Evolutionary conservation across 1,140 invertebrate species (phyloP), one percentile per base, ranked within the genome.

Genomic region (Bombus waltoni): DNA sequence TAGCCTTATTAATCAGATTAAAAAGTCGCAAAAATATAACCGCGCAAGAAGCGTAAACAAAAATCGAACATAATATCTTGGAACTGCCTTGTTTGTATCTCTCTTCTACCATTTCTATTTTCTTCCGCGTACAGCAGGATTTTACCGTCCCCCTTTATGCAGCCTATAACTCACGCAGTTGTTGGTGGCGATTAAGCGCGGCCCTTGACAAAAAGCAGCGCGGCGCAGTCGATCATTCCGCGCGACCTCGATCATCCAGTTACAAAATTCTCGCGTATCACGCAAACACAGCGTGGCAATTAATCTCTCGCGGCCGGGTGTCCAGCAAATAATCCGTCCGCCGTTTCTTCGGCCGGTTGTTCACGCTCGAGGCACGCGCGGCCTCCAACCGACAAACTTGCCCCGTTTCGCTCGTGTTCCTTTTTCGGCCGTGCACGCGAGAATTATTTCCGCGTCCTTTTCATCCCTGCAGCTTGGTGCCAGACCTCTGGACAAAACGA

Each of bases 251-350:
- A 85, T 85, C 78, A 85, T 79, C 77, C 77, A 62, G 83, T 79
- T 85, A 85, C 76, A 80, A 80, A 80, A 85, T 85, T 85, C 59
- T 72, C 83, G 57, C 68, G 76, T 85, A 79, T 85, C 83, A 73
- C 83, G 83, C 83, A 80, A 85, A 80, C 70, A 80, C 83, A 47
- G 40, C 75, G 44, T 32, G 68, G 83, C 83, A 40, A 85, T 85
- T 85, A 85, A 85, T 85, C 83, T 85, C 77, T 32, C 66, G 68
- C 77, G 40, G 70, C 40, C 40, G 32, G 32, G 32, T 72, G 83
- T 80, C 83, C 83, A 42, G 76, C 83, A 84, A 84, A 84, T 85
- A 85, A 80, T 85, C 75, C 76, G 40, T 44, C 42, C 57, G 83
- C 53, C 2, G 76, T 85, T 85, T 85, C 83, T 85, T 85, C 68